phyloP scores from a whole-genome alignment of 2,888 invertebrate species.

The Caenorhabditis virilis region DNA sequence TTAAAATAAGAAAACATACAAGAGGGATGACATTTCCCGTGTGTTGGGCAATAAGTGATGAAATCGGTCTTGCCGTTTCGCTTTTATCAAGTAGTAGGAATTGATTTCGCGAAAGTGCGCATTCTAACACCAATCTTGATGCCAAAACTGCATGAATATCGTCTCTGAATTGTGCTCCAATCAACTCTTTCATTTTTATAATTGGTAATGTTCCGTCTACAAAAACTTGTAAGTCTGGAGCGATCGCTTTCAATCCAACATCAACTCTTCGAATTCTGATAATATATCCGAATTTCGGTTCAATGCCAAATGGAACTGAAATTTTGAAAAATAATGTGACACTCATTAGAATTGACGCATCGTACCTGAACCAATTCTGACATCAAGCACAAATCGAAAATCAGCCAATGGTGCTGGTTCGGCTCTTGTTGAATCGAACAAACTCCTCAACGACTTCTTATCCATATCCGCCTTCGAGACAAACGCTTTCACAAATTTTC shows the following conservation, averaged over 20 bases:
- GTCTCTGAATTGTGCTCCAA: slow-evolving; percentile 35
- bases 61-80: too few relatives aligned
- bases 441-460: slow-evolving; percentile 9
- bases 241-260: slow-evolving; percentile 28
- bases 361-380: slow-evolving; percentile 5
- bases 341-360: background rate
- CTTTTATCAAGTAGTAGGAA: too few relatives aligned
- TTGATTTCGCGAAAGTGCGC: background rate
- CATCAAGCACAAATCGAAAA: slow-evolving; percentile 22
- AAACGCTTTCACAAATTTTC: slow-evolving; percentile 5
- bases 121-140: slow-evolving; percentile 14
- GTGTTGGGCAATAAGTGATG: too few relatives aligned
- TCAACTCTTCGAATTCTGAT: slow-evolving; percentile 39
- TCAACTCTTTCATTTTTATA: slow-evolving; percentile 18
- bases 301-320: background rate
- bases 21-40: too few relatives aligned
- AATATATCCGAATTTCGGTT: background rate
- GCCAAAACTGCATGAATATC: slow-evolving; percentile 5
- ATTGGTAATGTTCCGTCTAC: slow-evolving; percentile 21
- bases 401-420: slow-evolving; percentile 22
- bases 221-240: slow-evolving; percentile 26
- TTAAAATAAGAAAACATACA: too few relatives aligned
- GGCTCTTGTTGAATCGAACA: slow-evolving; percentile 5
- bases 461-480: slow-evolving; percentile 18
- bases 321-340: background rate